phyloP scores from a whole-genome alignment of 2,797 vertebrate species.

The Sciurus vulgaris region DNA sequence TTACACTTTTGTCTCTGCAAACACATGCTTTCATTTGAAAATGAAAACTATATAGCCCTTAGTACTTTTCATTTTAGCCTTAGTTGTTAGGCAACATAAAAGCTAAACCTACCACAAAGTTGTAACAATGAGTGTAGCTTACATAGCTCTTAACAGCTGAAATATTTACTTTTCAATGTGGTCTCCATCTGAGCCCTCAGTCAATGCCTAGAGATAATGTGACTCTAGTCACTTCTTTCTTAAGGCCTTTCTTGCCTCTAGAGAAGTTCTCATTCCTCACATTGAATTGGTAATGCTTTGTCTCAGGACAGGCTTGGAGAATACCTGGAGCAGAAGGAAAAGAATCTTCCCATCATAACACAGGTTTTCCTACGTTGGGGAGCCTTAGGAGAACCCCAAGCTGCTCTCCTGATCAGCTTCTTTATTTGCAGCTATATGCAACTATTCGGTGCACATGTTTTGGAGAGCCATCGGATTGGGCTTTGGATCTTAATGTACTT shows the following conservation, averaged over 20 bases:
- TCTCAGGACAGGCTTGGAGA: background rate
- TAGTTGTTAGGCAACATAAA: background rate
- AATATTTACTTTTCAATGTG: background rate
- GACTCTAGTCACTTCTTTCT: background rate
- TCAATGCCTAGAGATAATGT: too few species aligned
- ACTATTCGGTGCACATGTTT: background rate
- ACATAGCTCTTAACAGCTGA: background rate
- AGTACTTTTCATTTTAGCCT: background rate
- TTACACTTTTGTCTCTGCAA: constrained; percentile 19
- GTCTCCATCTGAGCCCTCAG: background rate
- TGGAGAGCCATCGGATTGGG: rapidly evolving
- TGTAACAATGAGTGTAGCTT: background rate
- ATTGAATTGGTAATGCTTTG: background rate
- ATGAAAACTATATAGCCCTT: constrained; percentile 14
- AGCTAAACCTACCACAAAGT: background rate
- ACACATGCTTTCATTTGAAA: constrained; percentile 52
- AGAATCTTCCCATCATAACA: background rate
- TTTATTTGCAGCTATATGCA: too few species aligned
- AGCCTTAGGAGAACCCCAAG: background rate
- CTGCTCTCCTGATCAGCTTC: background rate
- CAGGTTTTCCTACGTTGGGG: background rate
- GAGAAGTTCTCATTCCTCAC: background rate
- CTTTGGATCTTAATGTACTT: background rate
- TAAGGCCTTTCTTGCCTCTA: background rate
- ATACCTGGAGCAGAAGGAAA: background rate